Evolutionary conservation across 2,113 vertebrate species (phyloP).

Genomic region (Heterochromis multidens): DNA sequence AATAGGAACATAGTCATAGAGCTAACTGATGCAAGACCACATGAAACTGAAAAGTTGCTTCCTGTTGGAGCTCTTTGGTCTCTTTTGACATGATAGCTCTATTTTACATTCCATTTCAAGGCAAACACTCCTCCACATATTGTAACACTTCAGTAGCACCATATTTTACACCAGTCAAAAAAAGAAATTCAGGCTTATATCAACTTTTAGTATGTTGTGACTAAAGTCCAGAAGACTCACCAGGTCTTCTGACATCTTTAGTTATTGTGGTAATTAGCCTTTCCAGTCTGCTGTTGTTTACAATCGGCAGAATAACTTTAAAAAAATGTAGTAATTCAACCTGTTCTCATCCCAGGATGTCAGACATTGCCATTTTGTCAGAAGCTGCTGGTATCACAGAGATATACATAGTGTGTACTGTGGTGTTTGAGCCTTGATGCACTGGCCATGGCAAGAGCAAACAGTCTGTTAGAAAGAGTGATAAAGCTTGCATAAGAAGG

Average conservation of each 20-base stretch:
- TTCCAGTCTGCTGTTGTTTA: background rate
- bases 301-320: background rate
- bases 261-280: background rate
- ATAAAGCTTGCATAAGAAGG: background rate
- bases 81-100: background rate
- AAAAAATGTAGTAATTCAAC: background rate
- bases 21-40: background rate
- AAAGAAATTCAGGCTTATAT: background rate
- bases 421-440: background rate
- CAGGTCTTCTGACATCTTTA: background rate
- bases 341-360: background rate
- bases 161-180: background rate
- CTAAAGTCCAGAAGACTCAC: background rate
- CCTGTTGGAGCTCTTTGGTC: background rate
- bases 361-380: background rate
- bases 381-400: background rate
- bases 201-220: background rate
- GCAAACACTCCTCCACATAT: background rate
- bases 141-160: background rate
- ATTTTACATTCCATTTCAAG: background rate
- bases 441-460: background rate
- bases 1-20: constrained; percentile 11
- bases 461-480: background rate
- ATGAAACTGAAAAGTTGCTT: background rate
- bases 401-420: background rate